These are phyloP conservation scores for Trididemnum miniatum DNA, from an alignment of 23 tunicate species.

Conservation along the genomic window DNA sequence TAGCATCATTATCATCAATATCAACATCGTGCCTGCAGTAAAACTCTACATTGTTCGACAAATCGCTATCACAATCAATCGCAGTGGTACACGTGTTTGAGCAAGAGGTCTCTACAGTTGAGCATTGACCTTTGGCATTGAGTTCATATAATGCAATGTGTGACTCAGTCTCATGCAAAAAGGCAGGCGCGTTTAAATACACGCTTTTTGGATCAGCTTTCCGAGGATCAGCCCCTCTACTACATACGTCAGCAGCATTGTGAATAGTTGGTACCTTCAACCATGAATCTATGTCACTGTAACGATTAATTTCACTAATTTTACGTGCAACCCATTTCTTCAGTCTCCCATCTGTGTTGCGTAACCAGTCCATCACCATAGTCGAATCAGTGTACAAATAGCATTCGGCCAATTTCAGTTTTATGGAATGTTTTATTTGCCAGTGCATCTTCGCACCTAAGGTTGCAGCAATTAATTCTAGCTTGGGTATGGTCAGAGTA, in stretches of 20 bases:
- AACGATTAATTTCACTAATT: constrained; percentile 21
- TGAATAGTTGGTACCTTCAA: neutral
- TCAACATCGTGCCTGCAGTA: neutral
- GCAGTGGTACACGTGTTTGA: neutral
- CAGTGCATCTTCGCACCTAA: constrained; percentile 23
- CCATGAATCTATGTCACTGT: neutral
- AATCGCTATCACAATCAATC: neutral
- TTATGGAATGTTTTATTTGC: neutral
- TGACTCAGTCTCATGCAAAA: neutral
- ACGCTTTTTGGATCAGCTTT: constrained; percentile 5
- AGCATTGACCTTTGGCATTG: neutral
- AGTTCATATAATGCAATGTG: neutral
- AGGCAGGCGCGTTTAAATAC: neutral
- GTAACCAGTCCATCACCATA: neutral
- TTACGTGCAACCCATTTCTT: constrained; percentile 13
- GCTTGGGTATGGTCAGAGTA: constrained; percentile 9
- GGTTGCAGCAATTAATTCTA: constrained; percentile 18
- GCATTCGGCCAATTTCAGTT: neutral
- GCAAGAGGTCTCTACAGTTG: neutral
- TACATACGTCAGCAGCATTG: constrained; percentile 17
- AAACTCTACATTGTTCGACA: neutral
- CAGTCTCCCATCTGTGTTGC: neutral
- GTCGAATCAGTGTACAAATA: constrained; percentile 16
- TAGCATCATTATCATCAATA: neutral
- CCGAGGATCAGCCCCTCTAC: neutral